These are phyloP conservation scores for Toxonevra muliebris DNA, from an alignment of 2,888 invertebrate genomes.

Conservation along the genomic window DNA sequence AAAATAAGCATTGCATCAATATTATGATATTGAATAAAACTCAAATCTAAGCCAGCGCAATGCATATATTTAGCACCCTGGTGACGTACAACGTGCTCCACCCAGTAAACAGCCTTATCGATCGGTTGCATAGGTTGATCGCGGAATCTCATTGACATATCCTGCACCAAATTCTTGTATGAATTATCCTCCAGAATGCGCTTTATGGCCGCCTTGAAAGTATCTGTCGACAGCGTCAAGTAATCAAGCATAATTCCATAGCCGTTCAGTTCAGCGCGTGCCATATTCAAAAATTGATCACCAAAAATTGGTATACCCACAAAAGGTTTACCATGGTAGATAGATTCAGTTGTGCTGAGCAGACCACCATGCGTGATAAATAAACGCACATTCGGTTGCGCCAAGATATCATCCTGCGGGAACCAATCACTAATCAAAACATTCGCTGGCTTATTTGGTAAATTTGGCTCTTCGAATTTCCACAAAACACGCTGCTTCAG, in stretches of 20 bases:
- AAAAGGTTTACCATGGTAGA: constrained; percentile 66
- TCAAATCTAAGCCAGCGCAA: constrained; percentile 55
- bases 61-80: constrained; percentile 60
- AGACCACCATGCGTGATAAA: constrained; percentile 67
- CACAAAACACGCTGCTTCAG: constrained; percentile 64
- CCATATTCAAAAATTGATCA: constrained; percentile 68
- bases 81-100: constrained; percentile 58
- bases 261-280: constrained; percentile 62
- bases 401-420: constrained; percentile 65
- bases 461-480: constrained; percentile 62
- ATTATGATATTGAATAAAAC: constrained; percentile 55
- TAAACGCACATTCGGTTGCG: constrained; percentile 65
- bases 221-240: constrained; percentile 54
- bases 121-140: constrained; percentile 58
- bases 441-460: constrained; percentile 57
- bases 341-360: constrained; percentile 66
- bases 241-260: constrained; percentile 62
- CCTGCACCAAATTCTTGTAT: constrained; percentile 42
- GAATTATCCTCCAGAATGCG: constrained; percentile 44
- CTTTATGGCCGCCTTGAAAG: constrained; percentile 47
- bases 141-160: constrained; percentile 52
- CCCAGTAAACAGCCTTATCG: constrained; percentile 59
- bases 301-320: constrained; percentile 68
- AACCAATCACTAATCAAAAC: constrained; percentile 64
- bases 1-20: constrained; percentile 54